phyloP scores from a whole-genome alignment of 2,888 invertebrate genomes.

The Drosophila suboccidentalis region DNA sequence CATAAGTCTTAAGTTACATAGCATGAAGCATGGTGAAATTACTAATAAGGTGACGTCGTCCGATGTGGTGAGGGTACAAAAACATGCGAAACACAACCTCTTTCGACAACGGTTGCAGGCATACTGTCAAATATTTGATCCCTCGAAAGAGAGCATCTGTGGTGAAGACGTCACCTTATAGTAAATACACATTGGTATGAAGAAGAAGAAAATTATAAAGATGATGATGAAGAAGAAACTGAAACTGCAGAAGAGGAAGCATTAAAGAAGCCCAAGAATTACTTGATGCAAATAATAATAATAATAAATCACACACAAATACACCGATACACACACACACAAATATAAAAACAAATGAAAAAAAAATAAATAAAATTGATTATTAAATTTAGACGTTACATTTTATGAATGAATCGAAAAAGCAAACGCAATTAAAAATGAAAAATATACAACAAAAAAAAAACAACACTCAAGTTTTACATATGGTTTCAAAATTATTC shows the following conservation, averaged over 20 bases:
- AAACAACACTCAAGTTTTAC: slow-evolving; percentile 51
- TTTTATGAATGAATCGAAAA: slow-evolving; percentile 77
- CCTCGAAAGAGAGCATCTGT: too few species aligned
- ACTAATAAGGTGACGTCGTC: too few species aligned
- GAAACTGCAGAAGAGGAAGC: slow-evolving; percentile 35
- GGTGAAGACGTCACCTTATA: too few species aligned
- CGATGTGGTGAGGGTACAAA: too few species aligned
- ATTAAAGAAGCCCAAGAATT: slow-evolving; percentile 43
- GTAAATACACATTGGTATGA: too few species aligned
- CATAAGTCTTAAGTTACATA: slow-evolving; percentile 78
- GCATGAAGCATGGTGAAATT: slow-evolving; percentile 1
- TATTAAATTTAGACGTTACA: slow-evolving; percentile 82
- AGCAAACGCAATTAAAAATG: slow-evolving; percentile 74
- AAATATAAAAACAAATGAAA: slow-evolving; percentile 17
- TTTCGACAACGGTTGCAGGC: too few species aligned
- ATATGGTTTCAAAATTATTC: slow-evolving; percentile 62
- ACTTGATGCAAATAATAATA: slow-evolving; percentile 61
- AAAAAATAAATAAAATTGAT: slow-evolving; percentile 64
- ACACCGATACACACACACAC: slow-evolving; percentile 20
- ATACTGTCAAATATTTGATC: too few species aligned
- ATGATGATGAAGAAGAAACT: slow-evolving; percentile 20
- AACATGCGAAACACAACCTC: too few species aligned
- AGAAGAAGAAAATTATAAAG: slow-evolving; percentile 23
- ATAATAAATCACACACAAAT: slow-evolving; percentile 11
- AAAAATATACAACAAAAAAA: slow-evolving; percentile 47